phyloP scores from a whole-genome alignment of 1,140 invertebrate genomes.

The Euura saliciscinereae region DNA sequence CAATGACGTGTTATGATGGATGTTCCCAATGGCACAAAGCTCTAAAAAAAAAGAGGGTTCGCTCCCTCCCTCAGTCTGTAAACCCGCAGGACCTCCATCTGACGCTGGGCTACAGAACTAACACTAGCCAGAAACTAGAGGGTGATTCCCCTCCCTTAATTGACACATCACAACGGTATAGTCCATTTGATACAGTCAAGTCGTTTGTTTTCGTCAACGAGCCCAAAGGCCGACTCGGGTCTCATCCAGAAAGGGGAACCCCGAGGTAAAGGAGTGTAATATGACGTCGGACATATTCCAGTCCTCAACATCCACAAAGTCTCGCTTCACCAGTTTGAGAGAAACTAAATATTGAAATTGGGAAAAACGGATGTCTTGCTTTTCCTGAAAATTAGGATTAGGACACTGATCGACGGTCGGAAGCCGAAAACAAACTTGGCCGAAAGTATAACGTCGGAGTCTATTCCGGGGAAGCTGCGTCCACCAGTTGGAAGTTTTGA shows the following conservation, averaged over 20 bases:
- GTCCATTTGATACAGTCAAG: constrained; percentile 1
- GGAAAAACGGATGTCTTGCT: no score
- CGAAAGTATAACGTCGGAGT: neutral
- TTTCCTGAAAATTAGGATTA: no score
- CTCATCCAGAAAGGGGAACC: neutral
- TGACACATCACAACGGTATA: constrained; percentile 4
- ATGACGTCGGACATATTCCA: neutral
- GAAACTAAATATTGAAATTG: no score
- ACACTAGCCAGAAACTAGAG: neutral
- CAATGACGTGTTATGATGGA: neutral
- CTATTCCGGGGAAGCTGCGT: neutral
- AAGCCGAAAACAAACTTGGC: no score
- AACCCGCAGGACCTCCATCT: neutral
- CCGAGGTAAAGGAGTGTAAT: neutral
- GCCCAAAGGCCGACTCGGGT: neutral
- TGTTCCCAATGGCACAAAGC: neutral
- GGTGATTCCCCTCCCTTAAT: constrained; percentile 6
- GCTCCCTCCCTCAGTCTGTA: neutral
- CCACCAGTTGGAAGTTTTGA: neutral
- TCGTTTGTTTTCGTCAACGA: neutral
- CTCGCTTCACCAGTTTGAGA: no score
- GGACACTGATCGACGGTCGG: no score
- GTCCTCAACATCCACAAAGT: neutral
- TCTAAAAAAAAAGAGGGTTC: neutral
- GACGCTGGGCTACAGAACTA: neutral